Base-by-base conservation (phyloP, 2,113 vertebrate genomes). In the Stercorarius parasiticus region DNA sequence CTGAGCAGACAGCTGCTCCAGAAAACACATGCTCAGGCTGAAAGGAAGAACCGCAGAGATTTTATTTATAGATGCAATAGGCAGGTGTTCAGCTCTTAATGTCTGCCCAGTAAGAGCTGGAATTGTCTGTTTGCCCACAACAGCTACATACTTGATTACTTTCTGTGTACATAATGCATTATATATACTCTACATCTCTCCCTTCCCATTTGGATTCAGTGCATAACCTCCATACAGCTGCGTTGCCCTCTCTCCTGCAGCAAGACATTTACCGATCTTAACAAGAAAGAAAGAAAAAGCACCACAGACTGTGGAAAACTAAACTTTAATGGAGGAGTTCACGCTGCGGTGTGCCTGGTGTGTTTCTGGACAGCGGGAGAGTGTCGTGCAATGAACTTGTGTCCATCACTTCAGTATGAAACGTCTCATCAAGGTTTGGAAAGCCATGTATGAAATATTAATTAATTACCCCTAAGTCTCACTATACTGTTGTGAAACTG, bases 1-100 rank as follows among this genome's bases (percentile, higher is more conserved):
- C 91, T 40, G 61, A 93, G 93, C 62, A 95, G 94, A 77, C 90
- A 97, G 96, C 96, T 97, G 96, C 95, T 97, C 94, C 86, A 97
- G 86, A 95, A 96, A 98, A 97, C 84, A 86, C 88, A 84, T 56
- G 71, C 86, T 95, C 53, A 6, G 78, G 21, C 90, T 90, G 89
- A 79, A 87, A 90, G 83, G 74, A 84, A 77, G 81, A 94, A 76
- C 94, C 11, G 11, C 81, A 82, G 86, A 83, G 92, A 67, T 70
- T 95, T 96, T 96, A 97, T 97, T 97, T 96, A 97, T 95, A 94
- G 95, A 83, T 82, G 58, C 82, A 92, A 61, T 58, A 69, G 87
- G 80, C 85, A 96, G 95, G 92, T 95, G 94, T 87, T 93, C 85
- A 3, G 36, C 61, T 38, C 73, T 93, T 93, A 74, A 72, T 69